phyloP scores from a whole-genome alignment of 2,888 invertebrate species.

The Agriotes lineatus region DNA sequence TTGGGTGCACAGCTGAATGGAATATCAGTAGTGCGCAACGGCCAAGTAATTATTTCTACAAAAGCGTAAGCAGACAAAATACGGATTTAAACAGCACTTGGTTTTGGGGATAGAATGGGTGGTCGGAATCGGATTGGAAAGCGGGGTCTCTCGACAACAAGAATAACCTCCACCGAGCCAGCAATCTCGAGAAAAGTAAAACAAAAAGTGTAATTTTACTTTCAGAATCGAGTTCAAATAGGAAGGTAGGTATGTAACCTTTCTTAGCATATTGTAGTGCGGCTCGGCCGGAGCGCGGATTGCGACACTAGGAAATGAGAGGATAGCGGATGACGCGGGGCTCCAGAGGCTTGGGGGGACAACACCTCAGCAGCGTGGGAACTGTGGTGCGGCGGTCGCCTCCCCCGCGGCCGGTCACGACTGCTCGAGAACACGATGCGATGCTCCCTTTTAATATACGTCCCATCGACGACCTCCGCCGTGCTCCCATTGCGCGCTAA shows the following conservation, averaged over 20 bases:
- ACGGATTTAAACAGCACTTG: too few species aligned
- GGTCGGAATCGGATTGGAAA: neutral
- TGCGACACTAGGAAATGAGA: slow-evolving; percentile 60
- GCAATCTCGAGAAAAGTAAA: neutral
- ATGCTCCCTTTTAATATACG: slow-evolving; percentile 62
- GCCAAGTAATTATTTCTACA: too few species aligned
- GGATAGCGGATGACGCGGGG: slow-evolving; percentile 48
- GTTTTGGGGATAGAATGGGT: too few species aligned
- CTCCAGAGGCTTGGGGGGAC: slow-evolving; percentile 49
- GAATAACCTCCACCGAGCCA: neutral
- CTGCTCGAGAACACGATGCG: slow-evolving; percentile 64
- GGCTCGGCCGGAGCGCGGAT: slow-evolving; percentile 49
- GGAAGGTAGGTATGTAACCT: slow-evolving; percentile 53
- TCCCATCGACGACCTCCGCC: slow-evolving; percentile 56
- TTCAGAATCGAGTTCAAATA: slow-evolving; percentile 48
- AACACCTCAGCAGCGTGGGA: slow-evolving; percentile 62
- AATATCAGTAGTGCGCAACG: too few species aligned
- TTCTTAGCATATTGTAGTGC: slow-evolving; percentile 52
- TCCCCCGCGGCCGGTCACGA: slow-evolving; percentile 66
- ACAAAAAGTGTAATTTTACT: slow-evolving; percentile 41
- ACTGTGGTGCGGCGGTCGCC: slow-evolving; percentile 60
- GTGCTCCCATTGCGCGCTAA: slow-evolving; percentile 53
- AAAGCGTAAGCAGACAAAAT: too few species aligned
- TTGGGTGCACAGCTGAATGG: too few species aligned
- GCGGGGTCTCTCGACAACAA: neutral